Conservation (phyloP, 2,113 vertebrate species). For the Barbus barbus region DNA sequence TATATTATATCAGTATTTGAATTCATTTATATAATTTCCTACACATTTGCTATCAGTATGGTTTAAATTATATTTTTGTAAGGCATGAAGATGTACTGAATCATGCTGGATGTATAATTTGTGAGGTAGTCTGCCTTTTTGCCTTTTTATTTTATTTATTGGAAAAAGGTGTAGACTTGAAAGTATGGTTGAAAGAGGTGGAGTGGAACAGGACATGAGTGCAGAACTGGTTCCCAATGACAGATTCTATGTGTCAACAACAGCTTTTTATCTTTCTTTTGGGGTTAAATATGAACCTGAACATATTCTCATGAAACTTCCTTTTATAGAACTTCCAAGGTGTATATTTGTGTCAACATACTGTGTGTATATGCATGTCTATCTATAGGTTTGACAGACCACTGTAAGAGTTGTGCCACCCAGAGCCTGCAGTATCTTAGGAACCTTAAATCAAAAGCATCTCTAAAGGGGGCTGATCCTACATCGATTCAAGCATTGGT, state of each 20-base stretch:
- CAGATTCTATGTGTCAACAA: no score
- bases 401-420: slow-evolving; percentile 84
- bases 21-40: not conserved
- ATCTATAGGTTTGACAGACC: slow-evolving; percentile 80
- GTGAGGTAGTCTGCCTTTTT: not conserved
- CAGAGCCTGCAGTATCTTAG: slow-evolving; percentile 78
- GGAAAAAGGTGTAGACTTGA: no score
- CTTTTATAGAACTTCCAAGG: not conserved
- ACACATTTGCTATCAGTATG: not conserved
- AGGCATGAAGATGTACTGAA: not conserved
- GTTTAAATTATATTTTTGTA: not conserved
- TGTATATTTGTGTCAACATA: not conserved
- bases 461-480: slow-evolving; percentile 75
- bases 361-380: not conserved
- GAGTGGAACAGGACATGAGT: no score
- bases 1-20: not conserved
- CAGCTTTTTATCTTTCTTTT: not conserved
- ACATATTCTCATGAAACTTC: not conserved
- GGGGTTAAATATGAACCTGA: not conserved
- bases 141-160: no score
- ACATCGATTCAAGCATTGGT: slow-evolving; percentile 68
- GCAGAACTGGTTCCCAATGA: no score
- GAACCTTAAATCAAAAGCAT: slow-evolving; percentile 80
- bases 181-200: no score
- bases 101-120: not conserved